Evolutionary conservation across 2,797 vertebrate species (phyloP).

Genomic region (Typhlichthys eigenmanni): DNA sequence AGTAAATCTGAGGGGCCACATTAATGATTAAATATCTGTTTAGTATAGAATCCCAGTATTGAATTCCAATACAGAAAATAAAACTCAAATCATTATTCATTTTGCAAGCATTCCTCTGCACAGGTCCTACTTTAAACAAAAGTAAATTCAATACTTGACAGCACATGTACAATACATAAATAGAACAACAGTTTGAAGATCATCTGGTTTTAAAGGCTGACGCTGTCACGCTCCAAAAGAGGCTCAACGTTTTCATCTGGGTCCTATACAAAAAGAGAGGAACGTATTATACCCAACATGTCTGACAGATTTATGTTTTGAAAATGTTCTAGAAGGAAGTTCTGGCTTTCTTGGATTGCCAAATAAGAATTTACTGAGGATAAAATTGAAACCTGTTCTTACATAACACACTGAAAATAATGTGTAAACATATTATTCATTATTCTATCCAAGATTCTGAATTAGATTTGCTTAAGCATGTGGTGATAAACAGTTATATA

Average conservation of each 20-base stretch:
- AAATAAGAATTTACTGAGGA: no score
- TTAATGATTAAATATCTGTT: no score
- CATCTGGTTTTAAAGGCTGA: constrained; percentile 44
- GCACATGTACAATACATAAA: constrained; percentile 10
- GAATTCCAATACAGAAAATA: no score
- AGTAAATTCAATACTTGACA: not conserved
- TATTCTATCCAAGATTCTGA: not conserved
- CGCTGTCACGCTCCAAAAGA: constrained; percentile 60
- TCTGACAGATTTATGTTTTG: not conserved
- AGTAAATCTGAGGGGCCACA: no score
- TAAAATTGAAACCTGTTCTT: no score
- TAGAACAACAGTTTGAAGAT: constrained; percentile 7
- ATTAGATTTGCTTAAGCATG: not conserved
- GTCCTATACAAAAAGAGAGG: constrained; percentile 44
- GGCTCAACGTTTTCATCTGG: constrained; percentile 52
- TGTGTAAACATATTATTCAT: not conserved
- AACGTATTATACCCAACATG: not conserved
- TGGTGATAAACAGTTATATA: not conserved
- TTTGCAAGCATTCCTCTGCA: no score
- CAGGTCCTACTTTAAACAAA: no score
- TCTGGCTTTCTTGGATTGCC: not conserved
- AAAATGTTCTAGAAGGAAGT: not conserved
- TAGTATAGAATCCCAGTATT: no score
- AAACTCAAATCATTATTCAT: no score
- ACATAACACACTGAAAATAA: no score